Conservation (phyloP, 1,140 invertebrate species). For the Drosophila grimshawi region DNA sequence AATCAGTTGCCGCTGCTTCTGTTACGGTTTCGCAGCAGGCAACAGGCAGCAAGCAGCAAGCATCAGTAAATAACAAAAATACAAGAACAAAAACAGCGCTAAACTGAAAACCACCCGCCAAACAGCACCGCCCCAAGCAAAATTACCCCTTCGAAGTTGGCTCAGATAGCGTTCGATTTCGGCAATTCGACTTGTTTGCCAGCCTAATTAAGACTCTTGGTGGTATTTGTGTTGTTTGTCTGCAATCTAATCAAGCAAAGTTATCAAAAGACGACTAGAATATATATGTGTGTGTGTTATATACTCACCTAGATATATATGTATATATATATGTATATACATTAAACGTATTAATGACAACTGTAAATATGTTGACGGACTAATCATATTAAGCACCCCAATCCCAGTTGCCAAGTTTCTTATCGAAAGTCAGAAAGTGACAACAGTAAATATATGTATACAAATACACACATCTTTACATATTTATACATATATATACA, state of each 20-base stretch:
- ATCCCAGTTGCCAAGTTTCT: conserved; percentile 63
- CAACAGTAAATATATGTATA: not conserved
- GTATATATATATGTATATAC: not conserved
- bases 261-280: conserved; percentile 57
- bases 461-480: not conserved
- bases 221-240: conserved; percentile 51
- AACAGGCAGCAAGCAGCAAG: not conserved
- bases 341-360: not conserved
- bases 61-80: not conserved
- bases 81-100: too few relatives aligned
- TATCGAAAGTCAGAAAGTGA: conserved; percentile 29
- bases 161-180: conserved; percentile 62
- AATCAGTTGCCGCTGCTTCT: conserved; percentile 17
- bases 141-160: not conserved
- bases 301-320: not conserved
- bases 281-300: conserved; percentile 2
- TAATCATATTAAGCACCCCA: not conserved
- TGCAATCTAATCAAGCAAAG: conserved; percentile 72
- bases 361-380: conserved; percentile 4
- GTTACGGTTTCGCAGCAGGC: conserved; percentile 17
- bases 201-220: conserved; percentile 75
- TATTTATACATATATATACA: too few relatives aligned
- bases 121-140: not conserved
- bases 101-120: not conserved
- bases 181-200: conserved; percentile 73